Evolutionary conservation across 1,140 invertebrate species (phyloP).

Genomic region (Rhysida immarginata): DNA sequence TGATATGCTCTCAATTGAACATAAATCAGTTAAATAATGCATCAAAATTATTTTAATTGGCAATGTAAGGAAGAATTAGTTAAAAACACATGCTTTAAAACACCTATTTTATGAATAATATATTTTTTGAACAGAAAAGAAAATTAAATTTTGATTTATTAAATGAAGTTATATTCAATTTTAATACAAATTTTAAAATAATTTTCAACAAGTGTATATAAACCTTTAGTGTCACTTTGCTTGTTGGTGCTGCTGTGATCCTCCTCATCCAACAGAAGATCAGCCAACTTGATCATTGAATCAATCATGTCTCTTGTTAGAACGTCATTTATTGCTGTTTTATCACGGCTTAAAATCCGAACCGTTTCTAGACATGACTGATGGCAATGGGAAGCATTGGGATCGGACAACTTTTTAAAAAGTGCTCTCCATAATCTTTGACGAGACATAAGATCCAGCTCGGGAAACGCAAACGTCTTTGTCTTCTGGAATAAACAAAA

Average conservation of each 20-base stretch:
- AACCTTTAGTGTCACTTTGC: constrained; percentile 15
- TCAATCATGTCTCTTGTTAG: constrained; percentile 48
- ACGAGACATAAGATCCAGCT: constrained; percentile 10
- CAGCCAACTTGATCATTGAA: constrained; percentile 44
- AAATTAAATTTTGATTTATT: too few relatives aligned
- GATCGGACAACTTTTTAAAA: constrained; percentile 12
- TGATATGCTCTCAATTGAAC: too few relatives aligned
- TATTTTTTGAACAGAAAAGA: too few relatives aligned
- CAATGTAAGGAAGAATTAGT: too few relatives aligned
- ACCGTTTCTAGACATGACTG: constrained; percentile 17
- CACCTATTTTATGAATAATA: too few relatives aligned
- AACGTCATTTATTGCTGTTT: constrained; percentile 48
- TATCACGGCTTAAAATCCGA: constrained; percentile 42
- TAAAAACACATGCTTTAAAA: too few relatives aligned
- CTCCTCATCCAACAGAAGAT: constrained; percentile 31
- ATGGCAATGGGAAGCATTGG: constrained; percentile 6
- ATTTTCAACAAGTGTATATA: too few relatives aligned
- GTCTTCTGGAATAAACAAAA: constrained; percentile 21
- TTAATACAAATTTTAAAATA: too few relatives aligned
- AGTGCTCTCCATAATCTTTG: constrained; percentile 15
- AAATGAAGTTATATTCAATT: too few relatives aligned
- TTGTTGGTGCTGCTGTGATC: constrained; percentile 16
- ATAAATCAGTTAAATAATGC: too few relatives aligned
- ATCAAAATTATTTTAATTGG: too few relatives aligned
- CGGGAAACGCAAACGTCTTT: constrained; percentile 25